Conservation (phyloP, 1,140 invertebrate genomes). For the Bombus huntii region DNA sequence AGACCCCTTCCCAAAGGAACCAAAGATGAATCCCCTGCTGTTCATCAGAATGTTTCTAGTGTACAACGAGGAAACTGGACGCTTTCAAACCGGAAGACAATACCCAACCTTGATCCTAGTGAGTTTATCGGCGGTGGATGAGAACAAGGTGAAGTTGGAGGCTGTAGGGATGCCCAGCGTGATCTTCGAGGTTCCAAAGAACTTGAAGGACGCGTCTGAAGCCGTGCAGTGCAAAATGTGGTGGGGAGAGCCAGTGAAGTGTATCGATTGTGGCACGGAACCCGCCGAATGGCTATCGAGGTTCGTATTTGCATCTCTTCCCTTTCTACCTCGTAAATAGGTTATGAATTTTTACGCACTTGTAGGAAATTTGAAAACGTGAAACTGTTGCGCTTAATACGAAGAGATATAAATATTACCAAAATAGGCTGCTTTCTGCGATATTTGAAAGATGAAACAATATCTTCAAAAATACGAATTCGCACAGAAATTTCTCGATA, state of each 20-base stretch:
- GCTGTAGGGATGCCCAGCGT: conserved; percentile 71
- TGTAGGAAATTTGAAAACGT: too few species aligned
- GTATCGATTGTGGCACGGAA: conserved; percentile 78
- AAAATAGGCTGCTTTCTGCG: too few species aligned
- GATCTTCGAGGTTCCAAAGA: conserved; percentile 65
- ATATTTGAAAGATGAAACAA: too few species aligned
- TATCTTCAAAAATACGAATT: too few species aligned
- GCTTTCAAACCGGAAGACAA: conserved; percentile 72
- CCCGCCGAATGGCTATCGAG: conserved; percentile 77
- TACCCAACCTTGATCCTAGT: conserved; percentile 74
- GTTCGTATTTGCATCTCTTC: conserved; percentile 37
- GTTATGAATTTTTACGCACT: too few species aligned
- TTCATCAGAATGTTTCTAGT: conserved; percentile 75
- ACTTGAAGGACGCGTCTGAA: conserved; percentile 27
- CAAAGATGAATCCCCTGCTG: conserved; percentile 35
- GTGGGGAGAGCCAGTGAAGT: conserved; percentile 72
- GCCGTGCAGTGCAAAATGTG: conserved; percentile 70
- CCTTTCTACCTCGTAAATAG: too few species aligned
- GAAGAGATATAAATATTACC: too few species aligned
- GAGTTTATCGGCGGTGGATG: conserved; percentile 61
- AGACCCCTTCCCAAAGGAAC: background rate
- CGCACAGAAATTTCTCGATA: too few species aligned
- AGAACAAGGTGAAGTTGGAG: conserved; percentile 71
- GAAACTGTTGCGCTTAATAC: too few species aligned
- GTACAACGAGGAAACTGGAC: conserved; percentile 71